phyloP scores from a whole-genome alignment of 2,888 invertebrate genomes.

The Apoderus coryli region DNA sequence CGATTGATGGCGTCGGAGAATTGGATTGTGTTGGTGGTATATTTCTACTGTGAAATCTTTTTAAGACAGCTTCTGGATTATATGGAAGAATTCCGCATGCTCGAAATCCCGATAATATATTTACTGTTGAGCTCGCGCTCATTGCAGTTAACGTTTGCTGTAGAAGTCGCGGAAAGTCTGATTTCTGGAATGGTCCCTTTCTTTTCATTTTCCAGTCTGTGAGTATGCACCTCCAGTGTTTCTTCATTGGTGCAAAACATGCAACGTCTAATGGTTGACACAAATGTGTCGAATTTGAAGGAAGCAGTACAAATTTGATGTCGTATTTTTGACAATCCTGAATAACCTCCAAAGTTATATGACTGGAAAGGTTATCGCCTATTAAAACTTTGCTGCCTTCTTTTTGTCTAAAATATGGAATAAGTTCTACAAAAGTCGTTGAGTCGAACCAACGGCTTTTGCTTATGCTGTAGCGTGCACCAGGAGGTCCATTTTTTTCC shows the following conservation, averaged over 20 bases:
- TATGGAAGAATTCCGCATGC: slow-evolving; percentile 9
- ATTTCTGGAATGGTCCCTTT: slow-evolving; percentile 9
- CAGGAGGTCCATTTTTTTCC: slow-evolving; percentile 4
- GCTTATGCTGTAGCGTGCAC: slow-evolving; percentile 10
- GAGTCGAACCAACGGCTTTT: slow-evolving; percentile 13
- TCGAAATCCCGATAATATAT: slow-evolving; percentile 8
- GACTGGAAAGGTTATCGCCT: slow-evolving; percentile 7
- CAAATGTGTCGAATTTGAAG: slow-evolving; percentile 11
- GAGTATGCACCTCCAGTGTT: slow-evolving; percentile 10
- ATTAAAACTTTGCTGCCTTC: slow-evolving; percentile 5
- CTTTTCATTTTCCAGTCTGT: slow-evolving; percentile 10
- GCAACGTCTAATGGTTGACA: slow-evolving; percentile 13
- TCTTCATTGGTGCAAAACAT: slow-evolving; percentile 13
- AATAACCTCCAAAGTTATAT: slow-evolving; percentile 6
- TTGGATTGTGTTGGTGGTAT: not conserved
- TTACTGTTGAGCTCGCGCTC: slow-evolving; percentile 4
- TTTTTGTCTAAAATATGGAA: slow-evolving; percentile 8
- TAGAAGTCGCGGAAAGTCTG: slow-evolving; percentile 10
- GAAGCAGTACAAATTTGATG: slow-evolving; percentile 13
- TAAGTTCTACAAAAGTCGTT: slow-evolving; percentile 7
- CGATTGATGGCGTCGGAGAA: not conserved
- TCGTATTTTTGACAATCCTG: slow-evolving; percentile 11
- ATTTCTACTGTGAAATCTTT: slow-evolving; percentile 3
- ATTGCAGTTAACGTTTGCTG: slow-evolving; percentile 10
- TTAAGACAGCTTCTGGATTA: slow-evolving; percentile 7